phyloP scores from a whole-genome alignment of 2,888 invertebrate genomes.

The Ecliptopera silaceata region DNA sequence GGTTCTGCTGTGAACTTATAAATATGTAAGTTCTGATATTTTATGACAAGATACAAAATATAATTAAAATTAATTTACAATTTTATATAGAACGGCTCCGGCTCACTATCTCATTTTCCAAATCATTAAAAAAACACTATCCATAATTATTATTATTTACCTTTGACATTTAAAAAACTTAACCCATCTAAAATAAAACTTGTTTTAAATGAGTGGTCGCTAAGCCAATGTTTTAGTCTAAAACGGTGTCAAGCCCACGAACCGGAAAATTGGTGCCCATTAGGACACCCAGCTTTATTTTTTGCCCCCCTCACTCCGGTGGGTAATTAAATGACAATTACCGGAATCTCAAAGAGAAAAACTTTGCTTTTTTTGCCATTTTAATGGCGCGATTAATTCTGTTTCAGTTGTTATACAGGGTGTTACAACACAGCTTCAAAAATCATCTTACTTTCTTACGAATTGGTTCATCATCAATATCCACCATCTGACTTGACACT shows the following conservation, averaged over 20 bases:
- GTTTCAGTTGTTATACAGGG: slow-evolving; percentile 24
- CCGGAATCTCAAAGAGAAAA: slow-evolving; percentile 55
- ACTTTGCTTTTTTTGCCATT: slow-evolving; percentile 44
- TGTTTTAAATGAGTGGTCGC: slow-evolving; percentile 45
- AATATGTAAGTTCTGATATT: too few species aligned
- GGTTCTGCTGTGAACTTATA: too few species aligned
- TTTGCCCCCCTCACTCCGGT: slow-evolving; percentile 49
- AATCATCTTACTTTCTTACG: too few species aligned
- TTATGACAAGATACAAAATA: too few species aligned
- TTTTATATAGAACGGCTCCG: too few species aligned
- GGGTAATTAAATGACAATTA: slow-evolving; percentile 79
- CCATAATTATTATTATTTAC: too few species aligned
- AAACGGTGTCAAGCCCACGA: slow-evolving; percentile 52
- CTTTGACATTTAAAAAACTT: not conserved
- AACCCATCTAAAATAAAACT: slow-evolving; percentile 22
- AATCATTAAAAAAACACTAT: too few species aligned
- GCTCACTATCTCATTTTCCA: too few species aligned
- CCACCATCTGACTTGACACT: too few species aligned
- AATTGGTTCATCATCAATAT: too few species aligned
- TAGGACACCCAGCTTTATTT: slow-evolving; percentile 63
- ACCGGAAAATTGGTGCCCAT: slow-evolving; percentile 65
- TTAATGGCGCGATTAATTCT: slow-evolving; percentile 42
- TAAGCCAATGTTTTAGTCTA: slow-evolving; percentile 54
- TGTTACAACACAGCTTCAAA: not conserved
- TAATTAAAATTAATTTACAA: too few species aligned